These are phyloP conservation scores for Hydrozoanthus tunicans DNA, from an alignment of 64 coral and sea anemone genomes.

Conservation along the genomic window DNA sequence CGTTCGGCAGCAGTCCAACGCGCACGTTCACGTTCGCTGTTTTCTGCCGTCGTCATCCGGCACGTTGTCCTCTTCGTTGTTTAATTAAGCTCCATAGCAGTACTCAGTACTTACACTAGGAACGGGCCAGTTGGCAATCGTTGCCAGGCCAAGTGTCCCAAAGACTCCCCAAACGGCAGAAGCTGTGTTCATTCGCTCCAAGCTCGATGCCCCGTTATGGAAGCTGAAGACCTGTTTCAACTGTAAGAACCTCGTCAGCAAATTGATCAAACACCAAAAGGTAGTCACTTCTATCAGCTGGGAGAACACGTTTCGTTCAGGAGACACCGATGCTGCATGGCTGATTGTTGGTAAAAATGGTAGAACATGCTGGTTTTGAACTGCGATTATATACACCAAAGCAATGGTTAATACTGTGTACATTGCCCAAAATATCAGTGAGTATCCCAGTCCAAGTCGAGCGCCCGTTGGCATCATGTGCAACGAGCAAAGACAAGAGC, in stretches of 20 bases:
- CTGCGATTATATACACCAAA: not conserved
- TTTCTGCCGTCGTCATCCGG: no score
- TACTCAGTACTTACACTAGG: conserved; percentile 24
- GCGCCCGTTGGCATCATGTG: no score
- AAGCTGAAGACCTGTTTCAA: not conserved
- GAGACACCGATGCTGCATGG: not conserved
- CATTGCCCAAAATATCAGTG: conserved; percentile 15
- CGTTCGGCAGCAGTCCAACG: no score
- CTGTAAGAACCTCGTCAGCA: not conserved
- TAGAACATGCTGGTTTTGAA: not conserved
- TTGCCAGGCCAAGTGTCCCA: not conserved
- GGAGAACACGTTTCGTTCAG: not conserved
- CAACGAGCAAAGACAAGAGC: no score
- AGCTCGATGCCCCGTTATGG: not conserved
- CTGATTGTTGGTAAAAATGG: conserved; percentile 36
- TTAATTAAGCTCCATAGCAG: no score
- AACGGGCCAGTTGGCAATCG: not conserved
- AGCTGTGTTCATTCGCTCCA: not conserved
- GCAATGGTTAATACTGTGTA: not conserved
- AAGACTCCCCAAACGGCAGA: not conserved
- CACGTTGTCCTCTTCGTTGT: no score
- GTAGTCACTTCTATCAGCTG: not conserved
- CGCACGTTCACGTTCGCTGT: no score
- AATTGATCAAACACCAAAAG: not conserved
- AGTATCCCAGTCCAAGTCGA: not conserved